Percentiles rank a stretch among this genome's conserved stretches.
Conservation (phyloP, 2,888 invertebrate genomes). For the Ernsta delagoae region DNA sequence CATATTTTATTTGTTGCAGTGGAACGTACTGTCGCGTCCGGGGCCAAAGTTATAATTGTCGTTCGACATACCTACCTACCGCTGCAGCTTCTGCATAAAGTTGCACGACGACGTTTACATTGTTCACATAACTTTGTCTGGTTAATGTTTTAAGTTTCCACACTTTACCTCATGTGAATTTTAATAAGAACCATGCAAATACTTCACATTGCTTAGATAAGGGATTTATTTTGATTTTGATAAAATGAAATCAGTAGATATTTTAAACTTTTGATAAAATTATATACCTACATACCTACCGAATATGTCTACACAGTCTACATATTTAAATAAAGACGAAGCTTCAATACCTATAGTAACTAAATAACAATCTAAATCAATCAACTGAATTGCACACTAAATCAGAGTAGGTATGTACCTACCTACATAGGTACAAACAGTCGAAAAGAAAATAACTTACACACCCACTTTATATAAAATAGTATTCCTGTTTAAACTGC, state of each 20-base stretch:
- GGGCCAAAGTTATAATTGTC: conserved; percentile 83
- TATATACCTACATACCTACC: too few species aligned
- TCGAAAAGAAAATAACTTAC: conserved; percentile 18
- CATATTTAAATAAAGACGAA: too few species aligned
- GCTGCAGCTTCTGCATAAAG: conserved; percentile 79
- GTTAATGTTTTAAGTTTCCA: conserved; percentile 73
- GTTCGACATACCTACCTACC: conserved; percentile 78
- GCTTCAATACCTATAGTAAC: too few species aligned
- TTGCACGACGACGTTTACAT: conserved; percentile 73
- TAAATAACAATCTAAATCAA: too few species aligned
- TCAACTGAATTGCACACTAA: conserved; percentile 4
- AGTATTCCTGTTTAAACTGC: conserved; percentile 32
- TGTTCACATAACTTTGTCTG: conserved; percentile 77
- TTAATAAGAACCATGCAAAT: conserved; percentile 40
- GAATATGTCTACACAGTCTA: too few species aligned
- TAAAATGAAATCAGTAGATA: not conserved
- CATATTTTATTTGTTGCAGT: conserved; percentile 82
- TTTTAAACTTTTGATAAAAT: too few species aligned
- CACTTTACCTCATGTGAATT: conserved; percentile 48
- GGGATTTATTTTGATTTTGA: conserved; percentile 14
- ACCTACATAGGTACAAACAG: not conserved
- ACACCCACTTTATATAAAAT: conserved; percentile 23
- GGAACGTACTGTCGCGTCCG: conserved; percentile 73
- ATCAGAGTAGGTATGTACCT: not conserved
- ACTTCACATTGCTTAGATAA: conserved; percentile 14